Base-by-base conservation (phyloP, 2,888 invertebrate genomes). In the Micoletzkya japonica region DNA sequence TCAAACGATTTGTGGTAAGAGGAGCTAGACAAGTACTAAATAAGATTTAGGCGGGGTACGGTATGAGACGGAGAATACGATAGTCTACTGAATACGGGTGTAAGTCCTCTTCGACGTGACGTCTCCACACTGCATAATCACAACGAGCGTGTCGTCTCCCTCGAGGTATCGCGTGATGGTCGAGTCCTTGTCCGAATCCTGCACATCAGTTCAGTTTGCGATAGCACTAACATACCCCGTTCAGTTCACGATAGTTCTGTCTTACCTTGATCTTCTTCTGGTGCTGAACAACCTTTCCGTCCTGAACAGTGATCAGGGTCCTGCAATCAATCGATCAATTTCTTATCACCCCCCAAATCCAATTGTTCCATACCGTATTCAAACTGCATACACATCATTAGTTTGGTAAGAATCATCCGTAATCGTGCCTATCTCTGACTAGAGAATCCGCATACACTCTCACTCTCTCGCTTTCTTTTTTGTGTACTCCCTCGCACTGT, bases 201-300 rank as follows among this genome's bases (percentile, higher is more conserved):
- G 37, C 50, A 72, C n/a, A n/a, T n/a, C 36, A 20, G 17, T 54
- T 37, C 64, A 17, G 52, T 52, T 37, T 0, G 26, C 26, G 24
- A 52, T 26, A 39, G 28, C 2, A 20, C 28, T 28, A 2, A 20
- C 24, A 17, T 24, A 74, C 68, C 49, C 77, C 74, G 52, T 73
- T 68, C 64, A 39, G 50, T 63, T 6, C 52, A 52, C 20, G 6
- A 52, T 14, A 52, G 24, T 6, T 32, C 20, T 34, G 39, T 44
- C 36, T 26, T 58, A 76, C 73, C 64, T 78, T 76, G 64, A 75
- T 69, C 64, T 76, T 72, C 63, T 73, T 77, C 73, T 79, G 78
- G 34, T 52, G 72, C 70, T 81, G 79, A 57, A 74, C 59, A 70
- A 81, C 70, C 70, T 81, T 79, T 54, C 75, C 78, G 63, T 76